phyloP scores from a whole-genome alignment of 2,888 invertebrate genomes.

The Hydrotaea diabolus region DNA sequence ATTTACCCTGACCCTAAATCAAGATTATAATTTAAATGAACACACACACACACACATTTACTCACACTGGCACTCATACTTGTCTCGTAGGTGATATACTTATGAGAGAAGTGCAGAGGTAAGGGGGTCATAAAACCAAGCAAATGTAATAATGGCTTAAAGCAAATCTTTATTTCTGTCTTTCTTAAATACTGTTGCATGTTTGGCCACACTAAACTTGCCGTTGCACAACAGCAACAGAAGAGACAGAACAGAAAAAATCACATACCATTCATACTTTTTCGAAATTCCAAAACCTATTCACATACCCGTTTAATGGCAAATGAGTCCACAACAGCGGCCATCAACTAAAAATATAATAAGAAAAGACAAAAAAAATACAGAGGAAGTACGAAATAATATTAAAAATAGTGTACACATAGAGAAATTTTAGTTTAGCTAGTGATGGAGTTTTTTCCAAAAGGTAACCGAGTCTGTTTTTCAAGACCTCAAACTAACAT shows the following conservation, averaged over 20 bases:
- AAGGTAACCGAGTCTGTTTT: background rate
- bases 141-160: conserved; percentile 65
- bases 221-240: background rate
- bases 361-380: too few relatives aligned
- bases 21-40: conserved; percentile 66
- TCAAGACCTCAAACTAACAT: too few relatives aligned
- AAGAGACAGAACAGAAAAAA: conserved; percentile 33
- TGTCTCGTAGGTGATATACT: background rate
- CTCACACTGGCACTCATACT: too few relatives aligned
- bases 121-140: conserved; percentile 13
- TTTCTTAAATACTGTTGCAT: conserved; percentile 66
- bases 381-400: background rate
- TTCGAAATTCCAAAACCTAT: conserved; percentile 42
- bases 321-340: conserved; percentile 44
- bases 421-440: conserved; percentile 25
- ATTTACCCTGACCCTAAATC: conserved; percentile 68
- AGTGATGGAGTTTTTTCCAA: background rate
- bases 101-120: too few relatives aligned
- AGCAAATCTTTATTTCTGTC: conserved; percentile 64
- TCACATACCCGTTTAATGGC: conserved; percentile 49
- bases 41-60: conserved; percentile 62
- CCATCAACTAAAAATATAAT: background rate
- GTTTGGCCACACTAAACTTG: conserved; percentile 60
- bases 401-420: conserved; percentile 43
- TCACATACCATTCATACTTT: background rate